Base-by-base conservation (phyloP, 92 coral and sea anemone genomes). In the Anthopleura xanthogrammica region DNA sequence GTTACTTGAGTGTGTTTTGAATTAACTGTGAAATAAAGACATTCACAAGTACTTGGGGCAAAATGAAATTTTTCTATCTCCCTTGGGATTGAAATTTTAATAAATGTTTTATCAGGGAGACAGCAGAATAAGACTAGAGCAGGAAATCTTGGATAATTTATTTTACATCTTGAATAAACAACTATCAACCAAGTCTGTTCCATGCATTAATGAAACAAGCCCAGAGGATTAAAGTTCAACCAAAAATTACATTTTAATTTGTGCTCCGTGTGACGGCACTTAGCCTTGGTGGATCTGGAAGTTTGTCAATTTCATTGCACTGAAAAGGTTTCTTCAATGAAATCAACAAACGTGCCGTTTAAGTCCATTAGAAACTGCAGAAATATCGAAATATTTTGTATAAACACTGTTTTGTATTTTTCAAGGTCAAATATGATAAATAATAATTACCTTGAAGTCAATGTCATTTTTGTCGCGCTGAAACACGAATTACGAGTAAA, bases 401-500 rank as follows among this genome's bases (percentile, higher is more conserved):
- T 12, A 68, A 68, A 68, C 74, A 68, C 74, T 24, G 42, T 36
- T 68, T 68, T 68, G 74, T 68, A 46, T 5, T 13, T 7, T 68
- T 16, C 1, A 68, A 36, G 42, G 74, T 36, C 74, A 36, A 68
- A 68, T 29, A 68, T 68, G 36, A 29, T 29, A 29, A 68, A 68
- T 23, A 24, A 68, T 68, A n/a, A 23, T 65, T 29, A 64, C 71
- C 40, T 0, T n/a, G 19, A 5, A 64, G 7, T 58, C 64, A 23
- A 1, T 62, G 70, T 20, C 70, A 62, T 76, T 46, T 16, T 16
- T 39, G 22, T 76, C 29, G 57, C 54, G 40, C 65, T 55, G 40
- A 52, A 55, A 52, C 4, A 50, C 5, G 50, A 46, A 62, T 41
- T 77, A 20, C 36, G 75, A 54, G 65, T 77, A 57, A 89, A 79